Conservation (phyloP, 2,113 vertebrate genomes). For the Trematocara unimaculatum region DNA sequence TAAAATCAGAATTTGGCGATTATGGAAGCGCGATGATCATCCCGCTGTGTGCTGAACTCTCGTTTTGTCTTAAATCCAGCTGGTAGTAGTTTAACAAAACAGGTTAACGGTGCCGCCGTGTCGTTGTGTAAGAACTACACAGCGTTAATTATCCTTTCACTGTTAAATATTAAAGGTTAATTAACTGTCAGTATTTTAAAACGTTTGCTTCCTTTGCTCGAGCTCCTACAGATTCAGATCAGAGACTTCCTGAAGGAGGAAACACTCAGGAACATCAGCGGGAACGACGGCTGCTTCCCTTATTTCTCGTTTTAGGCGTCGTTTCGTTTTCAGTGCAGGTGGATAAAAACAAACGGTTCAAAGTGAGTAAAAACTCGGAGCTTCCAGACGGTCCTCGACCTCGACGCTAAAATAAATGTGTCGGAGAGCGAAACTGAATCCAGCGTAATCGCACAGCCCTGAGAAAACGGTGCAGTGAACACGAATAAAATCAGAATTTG, state of each 20-base stretch:
- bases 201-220: not conserved
- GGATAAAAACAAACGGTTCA: not conserved
- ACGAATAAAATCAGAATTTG: too few relatives aligned
- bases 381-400: not conserved
- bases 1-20: not conserved
- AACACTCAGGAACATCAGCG: not conserved
- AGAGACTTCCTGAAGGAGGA: not conserved
- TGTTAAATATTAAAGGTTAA: not conserved
- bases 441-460: too few relatives aligned
- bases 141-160: not conserved
- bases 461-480: too few relatives aligned
- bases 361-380: not conserved
- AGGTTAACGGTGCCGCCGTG: not conserved
- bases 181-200: not conserved
- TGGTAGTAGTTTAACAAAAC: not conserved
- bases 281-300: not conserved
- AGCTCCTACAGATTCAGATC: not conserved
- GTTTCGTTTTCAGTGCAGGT: fast-evolving
- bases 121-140: not conserved
- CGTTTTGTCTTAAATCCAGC: not conserved
- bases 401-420: not conserved
- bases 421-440: not conserved
- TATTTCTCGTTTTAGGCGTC: not conserved
- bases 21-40: fast-evolving
- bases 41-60: fast-evolving